Conservation (phyloP, 2,888 invertebrate genomes). For the Brachypalpus laphriformis region DNA sequence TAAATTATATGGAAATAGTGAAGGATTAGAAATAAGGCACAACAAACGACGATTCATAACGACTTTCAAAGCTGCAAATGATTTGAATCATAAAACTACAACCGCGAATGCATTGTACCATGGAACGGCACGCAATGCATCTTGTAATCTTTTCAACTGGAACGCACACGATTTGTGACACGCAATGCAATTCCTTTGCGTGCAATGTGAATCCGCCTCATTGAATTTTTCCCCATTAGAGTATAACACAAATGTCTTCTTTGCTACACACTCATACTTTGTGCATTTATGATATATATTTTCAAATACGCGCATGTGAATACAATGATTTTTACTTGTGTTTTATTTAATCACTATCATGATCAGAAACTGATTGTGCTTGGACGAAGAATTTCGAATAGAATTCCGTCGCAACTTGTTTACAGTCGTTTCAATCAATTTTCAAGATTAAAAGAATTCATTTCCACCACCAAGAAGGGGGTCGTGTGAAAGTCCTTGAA, state of each 20-base stretch:
- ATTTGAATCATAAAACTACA: slow-evolving; percentile 58
- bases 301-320: not conserved
- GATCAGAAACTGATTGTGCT: not conserved
- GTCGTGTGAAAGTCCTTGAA: not conserved
- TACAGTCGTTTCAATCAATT: slow-evolving; percentile 22
- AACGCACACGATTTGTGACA: slow-evolving; percentile 52
- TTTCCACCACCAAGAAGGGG: too few species aligned
- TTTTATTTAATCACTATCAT: slow-evolving; percentile 1
- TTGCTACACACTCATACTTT: slow-evolving; percentile 50
- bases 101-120: slow-evolving; percentile 15
- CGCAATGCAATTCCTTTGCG: slow-evolving; percentile 58
- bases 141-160: slow-evolving; percentile 49
- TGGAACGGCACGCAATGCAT: slow-evolving; percentile 56
- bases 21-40: not conserved
- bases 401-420: not conserved
- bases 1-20: slow-evolving; percentile 1
- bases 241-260: slow-evolving; percentile 17
- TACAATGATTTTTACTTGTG: slow-evolving; percentile 16
- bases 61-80: slow-evolving; percentile 60
- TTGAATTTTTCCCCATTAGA: not conserved
- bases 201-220: slow-evolving; percentile 34
- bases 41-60: slow-evolving; percentile 28
- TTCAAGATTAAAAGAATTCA: slow-evolving; percentile 1
- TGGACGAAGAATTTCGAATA: not conserved
- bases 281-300: slow-evolving; percentile 32